Conservation (phyloP, 2,797 vertebrate species). For the Sebastes variabilis region DNA sequence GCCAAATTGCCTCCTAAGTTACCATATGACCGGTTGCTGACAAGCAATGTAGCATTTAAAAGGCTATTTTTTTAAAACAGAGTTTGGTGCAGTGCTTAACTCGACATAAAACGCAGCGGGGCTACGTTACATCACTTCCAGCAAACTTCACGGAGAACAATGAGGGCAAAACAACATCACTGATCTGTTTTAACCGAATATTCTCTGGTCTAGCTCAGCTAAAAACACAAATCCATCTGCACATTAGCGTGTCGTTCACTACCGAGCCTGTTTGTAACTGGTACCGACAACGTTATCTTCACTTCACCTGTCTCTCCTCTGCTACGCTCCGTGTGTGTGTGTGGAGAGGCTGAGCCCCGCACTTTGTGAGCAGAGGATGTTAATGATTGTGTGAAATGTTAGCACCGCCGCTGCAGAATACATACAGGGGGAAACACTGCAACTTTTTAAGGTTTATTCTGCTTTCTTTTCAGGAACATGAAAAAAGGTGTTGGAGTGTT, state of each 20-base stretch:
- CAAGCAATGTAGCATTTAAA: background rate
- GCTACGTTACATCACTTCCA: background rate
- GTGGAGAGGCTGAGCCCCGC: too few relatives aligned
- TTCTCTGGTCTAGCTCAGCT: too few relatives aligned
- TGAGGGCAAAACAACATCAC: too few relatives aligned
- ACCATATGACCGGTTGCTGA: background rate
- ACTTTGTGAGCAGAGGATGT: background rate
- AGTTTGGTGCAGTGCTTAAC: background rate
- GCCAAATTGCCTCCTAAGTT: background rate
- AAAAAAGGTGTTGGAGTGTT: constrained; percentile 99
- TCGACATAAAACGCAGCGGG: background rate
- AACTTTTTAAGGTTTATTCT: background rate
- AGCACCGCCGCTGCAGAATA: background rate
- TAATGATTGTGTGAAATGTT: background rate
- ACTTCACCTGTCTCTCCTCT: too few relatives aligned
- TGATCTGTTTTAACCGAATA: too few relatives aligned
- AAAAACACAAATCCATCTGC: too few relatives aligned
- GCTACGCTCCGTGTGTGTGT: too few relatives aligned
- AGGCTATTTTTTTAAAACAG: background rate
- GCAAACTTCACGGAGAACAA: background rate
- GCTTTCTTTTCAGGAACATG: constrained; percentile 89
- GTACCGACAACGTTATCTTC: too few relatives aligned
- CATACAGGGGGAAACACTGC: background rate
- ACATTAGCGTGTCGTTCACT: too few relatives aligned
- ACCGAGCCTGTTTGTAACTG: too few relatives aligned